Percentiles rank a stretch among this genome's conserved stretches.
Conservation (phyloP, 2,113 vertebrate species). For the Centropristis striata region DNA sequence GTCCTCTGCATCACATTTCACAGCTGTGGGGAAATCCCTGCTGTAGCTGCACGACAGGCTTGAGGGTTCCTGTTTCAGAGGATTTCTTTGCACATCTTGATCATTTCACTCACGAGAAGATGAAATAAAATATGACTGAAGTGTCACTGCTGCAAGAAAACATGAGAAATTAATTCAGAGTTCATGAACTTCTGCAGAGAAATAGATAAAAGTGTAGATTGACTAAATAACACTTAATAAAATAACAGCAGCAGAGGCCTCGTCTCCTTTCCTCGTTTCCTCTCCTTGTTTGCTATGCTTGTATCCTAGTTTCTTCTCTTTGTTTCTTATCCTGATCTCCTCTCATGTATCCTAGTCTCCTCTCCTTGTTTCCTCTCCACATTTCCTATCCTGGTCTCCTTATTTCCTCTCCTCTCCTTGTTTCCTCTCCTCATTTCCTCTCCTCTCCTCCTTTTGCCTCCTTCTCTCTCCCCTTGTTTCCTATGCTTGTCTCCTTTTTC, state of each 20-base stretch:
- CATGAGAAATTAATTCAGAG: not conserved
- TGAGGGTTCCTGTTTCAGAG: too few species aligned
- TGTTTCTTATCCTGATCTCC: not conserved
- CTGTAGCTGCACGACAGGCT: slow-evolving; percentile 18
- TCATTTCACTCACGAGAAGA: not conserved
- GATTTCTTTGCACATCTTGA: not conserved
- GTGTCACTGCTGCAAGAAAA: not conserved
- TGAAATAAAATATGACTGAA: not conserved
- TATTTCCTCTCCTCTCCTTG: not conserved
- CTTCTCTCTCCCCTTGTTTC: slow-evolving; percentile 10
- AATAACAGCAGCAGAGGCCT: not conserved
- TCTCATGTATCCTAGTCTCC: not conserved
- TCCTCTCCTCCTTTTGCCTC: not conserved
- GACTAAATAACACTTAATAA: too few species aligned
- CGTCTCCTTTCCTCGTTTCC: not conserved
- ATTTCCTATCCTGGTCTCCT: not conserved
- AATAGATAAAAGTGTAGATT: too few species aligned
- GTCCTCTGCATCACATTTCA: not conserved
- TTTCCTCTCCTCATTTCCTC: not conserved
- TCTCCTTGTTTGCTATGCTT: not conserved
- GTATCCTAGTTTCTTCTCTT: not conserved
- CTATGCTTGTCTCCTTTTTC: not conserved
- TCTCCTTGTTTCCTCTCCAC: not conserved
- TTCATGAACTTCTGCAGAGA: not conserved
- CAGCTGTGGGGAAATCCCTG: slow-evolving; percentile 8